These are phyloP conservation scores for Actias luna DNA, from an alignment of 2,888 invertebrate species.

Conservation along the genomic window DNA sequence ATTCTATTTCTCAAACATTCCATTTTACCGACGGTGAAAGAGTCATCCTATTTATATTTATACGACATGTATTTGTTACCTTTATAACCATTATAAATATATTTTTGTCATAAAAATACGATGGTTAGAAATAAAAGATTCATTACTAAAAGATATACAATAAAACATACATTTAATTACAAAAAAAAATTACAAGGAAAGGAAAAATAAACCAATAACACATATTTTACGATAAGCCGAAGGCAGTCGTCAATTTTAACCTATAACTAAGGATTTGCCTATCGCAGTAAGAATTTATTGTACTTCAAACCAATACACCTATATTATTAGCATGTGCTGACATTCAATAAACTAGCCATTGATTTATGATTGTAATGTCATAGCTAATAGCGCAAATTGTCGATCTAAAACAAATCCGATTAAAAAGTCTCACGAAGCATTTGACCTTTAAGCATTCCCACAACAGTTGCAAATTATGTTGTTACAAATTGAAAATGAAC, in stretches of 20 bases:
- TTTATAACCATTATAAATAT: too few relatives aligned
- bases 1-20: too few relatives aligned
- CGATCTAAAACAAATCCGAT: constrained; percentile 43
- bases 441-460: constrained; percentile 48
- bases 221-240: too few relatives aligned
- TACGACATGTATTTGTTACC: too few relatives aligned
- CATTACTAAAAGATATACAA: too few relatives aligned
- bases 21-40: too few relatives aligned
- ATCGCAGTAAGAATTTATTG: neutral
- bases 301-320: neutral
- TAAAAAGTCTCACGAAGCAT: constrained; percentile 47
- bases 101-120: too few relatives aligned
- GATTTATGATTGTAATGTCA: constrained; percentile 17
- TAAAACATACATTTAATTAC: too few relatives aligned
- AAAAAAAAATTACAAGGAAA: too few relatives aligned
- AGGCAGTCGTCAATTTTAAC: neutral
- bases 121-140: too few relatives aligned
- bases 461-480: constrained; percentile 28
- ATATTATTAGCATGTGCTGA: constrained; percentile 17
- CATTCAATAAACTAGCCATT: constrained; percentile 19
- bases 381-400: constrained; percentile 46
- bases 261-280: neutral
- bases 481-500: neutral
- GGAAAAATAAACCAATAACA: too few relatives aligned
- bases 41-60: too few relatives aligned